phyloP scores from a whole-genome alignment of 64 coral and sea anemone species.

The Dendrophyllia cribrosa region DNA sequence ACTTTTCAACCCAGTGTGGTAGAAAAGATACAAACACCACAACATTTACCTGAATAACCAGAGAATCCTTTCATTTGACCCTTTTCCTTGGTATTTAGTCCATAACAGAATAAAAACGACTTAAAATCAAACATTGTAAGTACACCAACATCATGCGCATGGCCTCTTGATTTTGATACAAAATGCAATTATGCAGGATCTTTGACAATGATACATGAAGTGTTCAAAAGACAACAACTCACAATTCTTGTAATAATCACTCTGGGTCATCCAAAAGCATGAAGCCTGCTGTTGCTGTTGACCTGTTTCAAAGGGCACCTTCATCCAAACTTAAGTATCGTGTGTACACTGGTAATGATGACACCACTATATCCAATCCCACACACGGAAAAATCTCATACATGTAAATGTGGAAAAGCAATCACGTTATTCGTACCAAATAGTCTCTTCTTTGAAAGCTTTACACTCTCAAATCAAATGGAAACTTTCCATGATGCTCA shows the following conservation, averaged over 20 bases:
- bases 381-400: conserved; percentile 10
- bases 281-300: conserved; percentile 21
- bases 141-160: too few relatives aligned
- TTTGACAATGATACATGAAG: conserved; percentile 6
- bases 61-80: too few relatives aligned
- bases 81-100: too few relatives aligned
- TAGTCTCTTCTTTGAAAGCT: conserved; percentile 29
- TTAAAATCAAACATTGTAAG: too few relatives aligned
- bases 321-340: background rate
- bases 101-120: too few relatives aligned
- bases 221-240: background rate
- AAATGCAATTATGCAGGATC: conserved; percentile 23
- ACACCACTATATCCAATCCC: background rate
- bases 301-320: conserved; percentile 4
- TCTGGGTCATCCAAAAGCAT: conserved; percentile 3
- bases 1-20: too few relatives aligned
- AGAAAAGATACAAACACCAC: too few relatives aligned
- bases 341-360: conserved; percentile 27
- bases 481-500: conserved; percentile 20
- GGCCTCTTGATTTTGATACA: conserved; percentile 65
- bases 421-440: conserved; percentile 24
- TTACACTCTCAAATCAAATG: conserved; percentile 44
- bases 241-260: conserved; percentile 34
- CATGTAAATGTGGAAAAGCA: conserved; percentile 24
- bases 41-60: too few relatives aligned